Conservation (phyloP, 2,888 invertebrate genomes). For the Macrostomum cliftonense region DNA sequence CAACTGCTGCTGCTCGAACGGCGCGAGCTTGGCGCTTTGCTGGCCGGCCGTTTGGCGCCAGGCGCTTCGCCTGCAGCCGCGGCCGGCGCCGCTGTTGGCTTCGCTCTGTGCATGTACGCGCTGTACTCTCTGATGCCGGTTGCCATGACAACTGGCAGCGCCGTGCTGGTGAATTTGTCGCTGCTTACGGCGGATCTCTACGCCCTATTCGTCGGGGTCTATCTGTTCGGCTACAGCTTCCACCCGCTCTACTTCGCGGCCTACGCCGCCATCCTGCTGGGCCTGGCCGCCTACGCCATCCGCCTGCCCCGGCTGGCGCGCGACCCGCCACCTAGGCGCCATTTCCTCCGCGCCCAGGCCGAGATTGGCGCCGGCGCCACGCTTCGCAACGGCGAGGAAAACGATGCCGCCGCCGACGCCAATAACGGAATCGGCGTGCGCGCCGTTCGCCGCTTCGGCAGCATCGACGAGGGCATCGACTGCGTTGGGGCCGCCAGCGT, state of each 20-base stretch:
- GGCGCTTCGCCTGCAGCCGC: neutral
- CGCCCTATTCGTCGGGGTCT: conserved; percentile 58
- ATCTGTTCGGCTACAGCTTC: conserved; percentile 63
- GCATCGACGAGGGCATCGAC: no score
- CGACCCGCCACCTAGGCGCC: no score
- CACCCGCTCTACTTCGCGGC: conserved; percentile 62
- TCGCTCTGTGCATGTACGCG: conserved; percentile 53
- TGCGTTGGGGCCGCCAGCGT: no score
- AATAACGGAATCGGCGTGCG: no score
- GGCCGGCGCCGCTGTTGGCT: conserved; percentile 26
- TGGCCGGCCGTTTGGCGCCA: neutral
- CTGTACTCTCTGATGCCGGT: conserved; percentile 58
- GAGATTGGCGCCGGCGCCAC: no score
- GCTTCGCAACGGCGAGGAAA: no score
- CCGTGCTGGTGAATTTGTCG: conserved; percentile 62
- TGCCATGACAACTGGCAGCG: conserved; percentile 56
- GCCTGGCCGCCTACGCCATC: conserved; percentile 46
- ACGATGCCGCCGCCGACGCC: no score
- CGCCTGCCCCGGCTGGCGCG: no score
- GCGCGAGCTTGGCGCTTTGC: neutral
- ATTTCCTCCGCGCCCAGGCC: no score
- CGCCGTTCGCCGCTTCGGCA: no score
- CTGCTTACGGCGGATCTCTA: conserved; percentile 66
- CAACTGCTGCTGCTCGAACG: conserved; percentile 37
- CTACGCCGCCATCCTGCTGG: conserved; percentile 55